Evolutionary conservation across 2,888 invertebrate species (phyloP).

Genomic region (Micoletzkya japonica): DNA sequence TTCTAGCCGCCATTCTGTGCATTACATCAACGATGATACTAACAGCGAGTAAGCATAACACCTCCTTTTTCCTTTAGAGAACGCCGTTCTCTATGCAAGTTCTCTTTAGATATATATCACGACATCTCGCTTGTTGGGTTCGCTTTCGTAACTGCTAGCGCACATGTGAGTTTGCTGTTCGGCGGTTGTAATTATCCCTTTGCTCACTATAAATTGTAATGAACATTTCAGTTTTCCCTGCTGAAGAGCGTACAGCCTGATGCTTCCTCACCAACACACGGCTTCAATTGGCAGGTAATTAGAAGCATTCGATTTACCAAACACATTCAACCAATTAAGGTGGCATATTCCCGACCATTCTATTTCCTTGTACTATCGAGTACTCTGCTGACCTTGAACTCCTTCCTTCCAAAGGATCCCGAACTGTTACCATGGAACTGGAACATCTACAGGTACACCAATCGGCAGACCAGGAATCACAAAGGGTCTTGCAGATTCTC

Average conservation of each 20-base stretch:
- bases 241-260: conserved; percentile 90
- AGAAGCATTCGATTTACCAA: background rate
- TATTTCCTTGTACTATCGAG: conserved; percentile 84
- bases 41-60: background rate
- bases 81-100: background rate
- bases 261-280: conserved; percentile 94
- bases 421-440: conserved; percentile 44
- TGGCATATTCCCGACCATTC: conserved; percentile 72
- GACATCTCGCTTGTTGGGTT: conserved; percentile 91
- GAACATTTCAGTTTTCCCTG: conserved; percentile 70
- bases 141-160: conserved; percentile 95
- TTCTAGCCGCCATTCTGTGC: conserved; percentile 83
- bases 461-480: background rate
- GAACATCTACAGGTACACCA: conserved; percentile 42
- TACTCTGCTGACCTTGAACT: conserved; percentile 66
- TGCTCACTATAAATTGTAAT: background rate
- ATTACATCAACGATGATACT: conserved; percentile 69
- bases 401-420: conserved; percentile 13
- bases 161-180: conserved; percentile 76
- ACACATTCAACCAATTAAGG: conserved; percentile 32
- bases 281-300: conserved; percentile 64
- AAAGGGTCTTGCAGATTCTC: conserved; percentile 10
- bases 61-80: background rate
- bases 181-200: background rate
- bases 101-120: conserved; percentile 77